Conservation (phyloP, 64 coral and sea anemone species). For the Astreopora myriophthalma region DNA sequence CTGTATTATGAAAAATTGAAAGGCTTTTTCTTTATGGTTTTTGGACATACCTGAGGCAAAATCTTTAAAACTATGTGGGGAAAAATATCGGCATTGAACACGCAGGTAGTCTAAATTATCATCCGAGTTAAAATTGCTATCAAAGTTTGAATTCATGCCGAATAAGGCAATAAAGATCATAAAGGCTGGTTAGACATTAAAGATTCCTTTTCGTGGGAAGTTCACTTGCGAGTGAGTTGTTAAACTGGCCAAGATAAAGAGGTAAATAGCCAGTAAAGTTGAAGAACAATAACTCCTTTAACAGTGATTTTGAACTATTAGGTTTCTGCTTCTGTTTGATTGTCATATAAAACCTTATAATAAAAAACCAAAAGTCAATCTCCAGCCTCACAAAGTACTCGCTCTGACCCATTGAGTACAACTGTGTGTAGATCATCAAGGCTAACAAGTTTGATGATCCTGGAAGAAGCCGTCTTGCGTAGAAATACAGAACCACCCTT, state of each 20-base stretch:
- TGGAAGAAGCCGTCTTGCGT: background rate
- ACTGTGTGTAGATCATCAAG: background rate
- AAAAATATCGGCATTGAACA: too few relatives aligned
- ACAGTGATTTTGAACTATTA: background rate
- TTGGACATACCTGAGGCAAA: too few relatives aligned
- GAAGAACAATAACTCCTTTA: background rate
- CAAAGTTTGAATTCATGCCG: too few relatives aligned
- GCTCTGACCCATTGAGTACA: background rate
- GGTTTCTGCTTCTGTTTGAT: background rate
- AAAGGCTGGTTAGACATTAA: background rate
- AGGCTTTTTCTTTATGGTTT: too few relatives aligned
- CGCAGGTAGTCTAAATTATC: too few relatives aligned
- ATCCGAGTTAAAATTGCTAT: too few relatives aligned
- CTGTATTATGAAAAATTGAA: too few relatives aligned
- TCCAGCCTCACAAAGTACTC: too few relatives aligned
- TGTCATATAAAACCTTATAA: too few relatives aligned
- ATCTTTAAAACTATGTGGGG: too few relatives aligned
- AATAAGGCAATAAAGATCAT: background rate
- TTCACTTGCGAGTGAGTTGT: background rate
- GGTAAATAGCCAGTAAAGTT: background rate
- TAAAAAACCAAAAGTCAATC: too few relatives aligned
- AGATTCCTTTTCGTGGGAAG: background rate
- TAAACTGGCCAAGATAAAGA: background rate
- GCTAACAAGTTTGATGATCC: background rate
- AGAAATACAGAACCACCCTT: background rate